Percentiles rank a stretch among this genome's conserved stretches.
phyloP scores from a whole-genome alignment of 1,140 invertebrate species.

The Ladona fulva region DNA sequence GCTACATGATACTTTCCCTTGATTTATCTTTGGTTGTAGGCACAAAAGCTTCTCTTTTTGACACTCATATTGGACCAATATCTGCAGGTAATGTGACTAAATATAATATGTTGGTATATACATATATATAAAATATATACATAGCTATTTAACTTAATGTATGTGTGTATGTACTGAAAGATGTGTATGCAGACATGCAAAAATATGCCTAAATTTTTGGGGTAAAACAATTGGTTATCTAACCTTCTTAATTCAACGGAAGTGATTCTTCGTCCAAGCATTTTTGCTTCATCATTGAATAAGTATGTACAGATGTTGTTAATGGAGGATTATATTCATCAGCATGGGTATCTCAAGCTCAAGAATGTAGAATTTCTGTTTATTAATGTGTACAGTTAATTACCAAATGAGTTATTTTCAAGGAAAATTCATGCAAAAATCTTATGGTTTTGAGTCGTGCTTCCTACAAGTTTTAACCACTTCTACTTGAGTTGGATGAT shows the following conservation, averaged over 20 bases:
- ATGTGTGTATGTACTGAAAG: conserved; percentile 1
- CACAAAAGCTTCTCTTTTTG: background rate
- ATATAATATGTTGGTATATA: background rate
- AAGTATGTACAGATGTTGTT: background rate
- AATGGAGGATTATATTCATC: background rate
- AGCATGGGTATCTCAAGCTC: background rate
- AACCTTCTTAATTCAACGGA: background rate
- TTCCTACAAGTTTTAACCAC: no score
- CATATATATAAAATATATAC: background rate
- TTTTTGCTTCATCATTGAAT: background rate
- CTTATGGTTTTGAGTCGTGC: no score
- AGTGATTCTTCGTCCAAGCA: background rate
- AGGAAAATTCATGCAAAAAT: background rate
- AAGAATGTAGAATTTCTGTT: background rate
- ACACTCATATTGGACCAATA: background rate
- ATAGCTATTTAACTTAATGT: background rate
- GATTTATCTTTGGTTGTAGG: background rate
- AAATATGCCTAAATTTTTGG: background rate
- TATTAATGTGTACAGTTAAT: background rate
- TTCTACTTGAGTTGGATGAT: no score
- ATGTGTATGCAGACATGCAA: background rate
- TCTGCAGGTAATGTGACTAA: background rate
- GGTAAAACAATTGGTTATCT: background rate
- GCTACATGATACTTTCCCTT: background rate
- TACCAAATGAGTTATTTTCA: background rate